Base-by-base conservation (phyloP, 2,797 vertebrate genomes). In the Adelosebastes latens region DNA sequence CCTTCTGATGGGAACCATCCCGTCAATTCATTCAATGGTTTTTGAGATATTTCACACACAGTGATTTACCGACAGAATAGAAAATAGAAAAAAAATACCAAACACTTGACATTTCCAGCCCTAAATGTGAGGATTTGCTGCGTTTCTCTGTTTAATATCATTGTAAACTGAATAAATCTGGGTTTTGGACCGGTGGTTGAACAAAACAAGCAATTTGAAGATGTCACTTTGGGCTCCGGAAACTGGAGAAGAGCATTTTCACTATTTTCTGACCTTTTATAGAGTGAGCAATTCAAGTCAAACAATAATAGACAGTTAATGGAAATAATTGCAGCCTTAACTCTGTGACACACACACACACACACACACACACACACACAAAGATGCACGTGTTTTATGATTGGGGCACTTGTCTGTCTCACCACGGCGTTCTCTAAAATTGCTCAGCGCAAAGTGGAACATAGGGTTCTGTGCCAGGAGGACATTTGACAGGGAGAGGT, bases 401-500 rank as follows among this genome's bases (percentile, higher is more conserved):
- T 36, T 74, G 46, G 24, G 25, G 59, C 56, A 72, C 36, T 87
- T 52, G 16, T 77, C 65, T 80, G 58, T 71, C 61, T 72, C 75
- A 29, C 18, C 27, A 29, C 6, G 2, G 42, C 76, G 66, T 74
- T 71, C 80, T 83, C 64, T 22, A 56, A 72, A 87, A 82, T 65
- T 74, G 62, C 55, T 76, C 32, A 9, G 20, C 32, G 22, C 42
- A 39, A 80, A 84, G 65, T 76, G 77, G 85, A 90, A 79, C 63
- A 83, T 7, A 32, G 8, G 29, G 31, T 69, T 49, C 78, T 24
- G 18, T 66, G 61, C 72, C 74, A 69, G 77, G 76, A 82, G 77
- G 78, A 82, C 64, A 82, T 82, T 70, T 83, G 22, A 89, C 70
- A 64, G 49, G 59, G 58, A 63, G 42, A 76, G 80, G 77, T 46